Evolutionary conservation across 1,140 invertebrate genomes (phyloP).

Genomic region (Drosophila sulfurigaster): DNA sequence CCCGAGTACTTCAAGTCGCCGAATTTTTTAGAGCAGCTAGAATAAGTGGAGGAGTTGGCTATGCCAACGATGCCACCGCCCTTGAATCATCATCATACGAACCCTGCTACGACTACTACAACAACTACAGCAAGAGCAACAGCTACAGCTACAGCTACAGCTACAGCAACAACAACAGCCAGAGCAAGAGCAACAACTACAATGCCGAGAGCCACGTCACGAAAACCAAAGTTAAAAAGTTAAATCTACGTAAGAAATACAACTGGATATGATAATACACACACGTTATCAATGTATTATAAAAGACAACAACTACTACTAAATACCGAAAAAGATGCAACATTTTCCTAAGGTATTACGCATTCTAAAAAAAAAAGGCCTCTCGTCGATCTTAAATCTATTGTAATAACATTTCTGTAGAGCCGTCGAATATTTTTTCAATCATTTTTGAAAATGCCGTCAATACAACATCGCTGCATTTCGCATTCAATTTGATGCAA

Average conservation of each 20-base stretch:
- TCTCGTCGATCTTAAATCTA: conserved; percentile 44
- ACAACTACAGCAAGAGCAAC: conserved; percentile 43
- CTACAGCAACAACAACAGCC: conserved; percentile 36
- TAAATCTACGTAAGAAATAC: conserved; percentile 78
- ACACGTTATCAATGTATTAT: conserved; percentile 19
- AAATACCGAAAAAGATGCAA: conserved; percentile 36
- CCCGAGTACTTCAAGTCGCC: conserved; percentile 99
- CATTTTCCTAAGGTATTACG: conserved; percentile 32
- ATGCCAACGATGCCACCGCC: conserved; percentile 72
- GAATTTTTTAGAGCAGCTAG: conserved; percentile 99
- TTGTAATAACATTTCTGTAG: conserved; percentile 43
- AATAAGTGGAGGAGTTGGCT: conserved; percentile 88
- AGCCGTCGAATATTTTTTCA: conserved; percentile 72
- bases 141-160: conserved; percentile 26
- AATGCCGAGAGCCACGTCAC: conserved; percentile 53
- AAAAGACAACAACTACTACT: conserved; percentile 8
- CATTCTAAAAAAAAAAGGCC: conserved; percentile 43
- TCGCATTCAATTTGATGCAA: conserved; percentile 36
- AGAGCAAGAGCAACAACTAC: conserved; percentile 44
- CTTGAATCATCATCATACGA: conserved; percentile 59
- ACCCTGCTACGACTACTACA: conserved; percentile 54
- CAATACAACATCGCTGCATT: conserved; percentile 27
- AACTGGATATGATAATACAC: conserved; percentile 67
- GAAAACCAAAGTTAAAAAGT: conserved; percentile 74
- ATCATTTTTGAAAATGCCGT: conserved; percentile 62